A percentile compares a stretch with the other conserved stretches of the same genome.
These are phyloP conservation scores for Bos javanicus DNA, from an alignment of 2,113 vertebrate species.

Conservation along the genomic window DNA sequence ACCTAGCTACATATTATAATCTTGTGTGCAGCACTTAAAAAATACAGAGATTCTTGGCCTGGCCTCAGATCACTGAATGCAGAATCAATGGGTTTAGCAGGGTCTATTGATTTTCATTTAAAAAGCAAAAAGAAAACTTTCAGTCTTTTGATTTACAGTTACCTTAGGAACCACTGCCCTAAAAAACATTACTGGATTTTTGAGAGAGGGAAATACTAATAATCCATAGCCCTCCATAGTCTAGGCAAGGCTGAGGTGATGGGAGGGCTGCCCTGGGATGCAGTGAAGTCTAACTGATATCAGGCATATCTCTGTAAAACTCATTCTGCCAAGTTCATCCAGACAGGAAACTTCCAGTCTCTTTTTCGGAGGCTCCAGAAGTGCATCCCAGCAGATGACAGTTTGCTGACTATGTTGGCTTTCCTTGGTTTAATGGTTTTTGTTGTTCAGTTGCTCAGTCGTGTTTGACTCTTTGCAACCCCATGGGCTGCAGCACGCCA, in stretches of 20 bases:
- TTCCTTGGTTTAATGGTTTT: neutral
- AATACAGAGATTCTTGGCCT: neutral
- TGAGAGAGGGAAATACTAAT: neutral
- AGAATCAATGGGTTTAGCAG: neutral
- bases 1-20: neutral
- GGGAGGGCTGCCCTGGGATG: neutral
- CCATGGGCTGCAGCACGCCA: neutral
- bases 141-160: conserved; percentile 15
- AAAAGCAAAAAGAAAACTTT: neutral
- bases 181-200: neutral
- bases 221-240: neutral
- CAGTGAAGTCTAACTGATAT: neutral
- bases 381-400: neutral
- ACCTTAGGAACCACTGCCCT: neutral
- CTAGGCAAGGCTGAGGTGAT: neutral
- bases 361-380: neutral
- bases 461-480: neutral
- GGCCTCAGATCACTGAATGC: neutral
- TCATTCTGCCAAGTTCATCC: neutral
- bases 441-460: neutral
- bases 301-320: neutral
- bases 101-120: neutral
- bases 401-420: neutral
- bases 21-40: neutral
- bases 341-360: neutral